Conservation (phyloP, 2,797 vertebrate species). For the Calcarius lapponicus region DNA sequence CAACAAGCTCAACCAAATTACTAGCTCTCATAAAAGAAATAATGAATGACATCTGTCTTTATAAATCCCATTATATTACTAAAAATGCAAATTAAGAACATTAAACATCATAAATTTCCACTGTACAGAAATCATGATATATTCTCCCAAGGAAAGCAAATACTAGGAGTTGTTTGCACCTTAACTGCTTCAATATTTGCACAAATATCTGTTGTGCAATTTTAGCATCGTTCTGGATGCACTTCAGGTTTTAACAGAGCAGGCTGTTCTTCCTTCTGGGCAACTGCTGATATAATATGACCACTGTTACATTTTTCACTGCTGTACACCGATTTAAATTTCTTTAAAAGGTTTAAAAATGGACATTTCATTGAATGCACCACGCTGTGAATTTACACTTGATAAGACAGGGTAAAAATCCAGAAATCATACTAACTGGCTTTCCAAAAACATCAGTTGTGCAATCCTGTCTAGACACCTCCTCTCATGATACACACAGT, state of each 20-base stretch:
- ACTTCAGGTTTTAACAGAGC: not conserved
- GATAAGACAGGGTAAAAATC: not conserved
- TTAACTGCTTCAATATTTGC: not conserved
- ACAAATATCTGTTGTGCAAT: not conserved
- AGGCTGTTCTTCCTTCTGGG: not conserved
- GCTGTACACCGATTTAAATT: not conserved
- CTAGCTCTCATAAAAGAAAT: not conserved
- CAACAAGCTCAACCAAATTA: not conserved
- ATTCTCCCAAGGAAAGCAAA: not conserved
- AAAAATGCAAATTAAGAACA: slow-evolving; percentile 12
- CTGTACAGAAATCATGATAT: not conserved
- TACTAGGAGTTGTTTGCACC: not conserved
- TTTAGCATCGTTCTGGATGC: not conserved
- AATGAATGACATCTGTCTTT: not conserved
- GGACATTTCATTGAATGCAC: not conserved
- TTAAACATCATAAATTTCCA: not conserved
- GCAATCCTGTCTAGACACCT: not conserved
- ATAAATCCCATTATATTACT: not conserved
- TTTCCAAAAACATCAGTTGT: not conserved
- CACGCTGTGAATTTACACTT: not conserved
- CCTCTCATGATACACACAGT: not conserved
- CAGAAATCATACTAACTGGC: not conserved
- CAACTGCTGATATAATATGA: not conserved
- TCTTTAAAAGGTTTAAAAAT: not conserved
- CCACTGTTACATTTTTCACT: not conserved